phyloP scores from a whole-genome alignment of 1,140 invertebrate species.

The Probaryconus sp. region DNA sequence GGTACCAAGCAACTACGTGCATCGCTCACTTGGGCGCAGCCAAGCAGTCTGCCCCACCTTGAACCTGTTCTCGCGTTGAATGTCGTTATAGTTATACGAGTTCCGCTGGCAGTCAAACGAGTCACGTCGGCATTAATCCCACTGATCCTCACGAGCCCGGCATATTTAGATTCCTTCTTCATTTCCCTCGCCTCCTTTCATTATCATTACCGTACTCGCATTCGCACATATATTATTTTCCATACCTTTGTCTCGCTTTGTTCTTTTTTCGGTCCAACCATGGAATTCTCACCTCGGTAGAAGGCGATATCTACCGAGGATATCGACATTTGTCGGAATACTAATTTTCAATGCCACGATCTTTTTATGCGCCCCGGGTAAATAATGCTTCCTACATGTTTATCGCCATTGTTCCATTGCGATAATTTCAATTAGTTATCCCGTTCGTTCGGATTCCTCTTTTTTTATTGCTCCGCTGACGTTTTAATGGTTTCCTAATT shows the following conservation, averaged over 20 bases:
- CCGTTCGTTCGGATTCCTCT: too few species aligned
- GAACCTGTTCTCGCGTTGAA: slow-evolving; percentile 56
- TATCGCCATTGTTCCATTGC: too few species aligned
- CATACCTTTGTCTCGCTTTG: slow-evolving; percentile 23
- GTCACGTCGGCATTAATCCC: slow-evolving; percentile 39
- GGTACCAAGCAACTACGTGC: slow-evolving; percentile 25
- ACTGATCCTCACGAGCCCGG: slow-evolving; percentile 19
- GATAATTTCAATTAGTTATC: too few species aligned
- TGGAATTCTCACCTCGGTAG: background rate
- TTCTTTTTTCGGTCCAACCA: slow-evolving; percentile 24
- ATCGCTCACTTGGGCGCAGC: slow-evolving; percentile 50
- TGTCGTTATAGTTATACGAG: slow-evolving; percentile 42
- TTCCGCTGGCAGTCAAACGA: slow-evolving; percentile 16
- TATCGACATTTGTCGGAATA: background rate
- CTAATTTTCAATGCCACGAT: too few species aligned
- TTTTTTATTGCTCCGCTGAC: too few species aligned
- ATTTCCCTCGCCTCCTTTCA: slow-evolving; percentile 25
- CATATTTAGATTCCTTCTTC: slow-evolving; percentile 20
- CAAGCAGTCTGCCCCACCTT: slow-evolving; percentile 61
- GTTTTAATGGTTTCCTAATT: too few species aligned
- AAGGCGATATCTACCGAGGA: background rate
- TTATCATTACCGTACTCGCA: slow-evolving; percentile 22
- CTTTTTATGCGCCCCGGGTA: too few species aligned
- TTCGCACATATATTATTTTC: slow-evolving; percentile 39
- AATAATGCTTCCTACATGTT: too few species aligned